Conservation (phyloP, 1,140 invertebrate species). For the Branchinecta lynchi region DNA sequence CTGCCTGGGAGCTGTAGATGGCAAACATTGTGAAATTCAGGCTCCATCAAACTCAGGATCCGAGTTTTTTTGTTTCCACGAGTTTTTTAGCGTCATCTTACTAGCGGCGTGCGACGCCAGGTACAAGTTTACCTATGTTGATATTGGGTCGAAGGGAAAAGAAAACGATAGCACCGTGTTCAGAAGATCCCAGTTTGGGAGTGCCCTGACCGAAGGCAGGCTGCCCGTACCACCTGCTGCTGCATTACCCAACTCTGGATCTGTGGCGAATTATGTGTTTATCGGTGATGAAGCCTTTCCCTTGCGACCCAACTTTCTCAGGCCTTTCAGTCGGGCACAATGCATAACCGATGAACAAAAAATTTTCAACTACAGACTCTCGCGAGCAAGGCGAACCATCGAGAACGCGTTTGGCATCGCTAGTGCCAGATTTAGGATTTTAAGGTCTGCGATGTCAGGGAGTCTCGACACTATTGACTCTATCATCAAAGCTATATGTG, state of each 20-base stretch:
- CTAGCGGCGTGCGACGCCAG: slow-evolving; percentile 35
- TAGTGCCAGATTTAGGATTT: slow-evolving; percentile 14
- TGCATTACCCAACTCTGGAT: slow-evolving; percentile 23
- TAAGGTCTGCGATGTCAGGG: slow-evolving; percentile 5
- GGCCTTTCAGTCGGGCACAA: slow-evolving; percentile 30
- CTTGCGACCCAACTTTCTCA: slow-evolving; percentile 31
- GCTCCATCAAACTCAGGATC: slow-evolving; percentile 32
- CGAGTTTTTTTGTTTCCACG: slow-evolving; percentile 38
- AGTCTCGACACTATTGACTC: not conserved
- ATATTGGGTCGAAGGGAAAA: slow-evolving; percentile 33
- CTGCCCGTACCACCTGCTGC: slow-evolving; percentile 24
- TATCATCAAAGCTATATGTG: slow-evolving; percentile 15
- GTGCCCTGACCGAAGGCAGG: slow-evolving; percentile 25
- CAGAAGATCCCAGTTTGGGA: slow-evolving; percentile 25
- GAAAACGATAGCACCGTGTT: slow-evolving; percentile 31
- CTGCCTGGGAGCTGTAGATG: slow-evolving; percentile 34
- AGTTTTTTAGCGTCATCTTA: slow-evolving; percentile 35
- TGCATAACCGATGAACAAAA: slow-evolving; percentile 22
- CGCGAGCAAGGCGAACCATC: slow-evolving; percentile 11
- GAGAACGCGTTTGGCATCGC: slow-evolving; percentile 20
- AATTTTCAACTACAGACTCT: slow-evolving; percentile 22
- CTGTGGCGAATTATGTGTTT: slow-evolving; percentile 27
- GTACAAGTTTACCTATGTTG: slow-evolving; percentile 33
- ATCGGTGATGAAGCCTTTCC: slow-evolving; percentile 35
- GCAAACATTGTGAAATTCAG: slow-evolving; percentile 36